Conservation (phyloP, 2,888 invertebrate genomes). For the Cremastinae sp. region DNA sequence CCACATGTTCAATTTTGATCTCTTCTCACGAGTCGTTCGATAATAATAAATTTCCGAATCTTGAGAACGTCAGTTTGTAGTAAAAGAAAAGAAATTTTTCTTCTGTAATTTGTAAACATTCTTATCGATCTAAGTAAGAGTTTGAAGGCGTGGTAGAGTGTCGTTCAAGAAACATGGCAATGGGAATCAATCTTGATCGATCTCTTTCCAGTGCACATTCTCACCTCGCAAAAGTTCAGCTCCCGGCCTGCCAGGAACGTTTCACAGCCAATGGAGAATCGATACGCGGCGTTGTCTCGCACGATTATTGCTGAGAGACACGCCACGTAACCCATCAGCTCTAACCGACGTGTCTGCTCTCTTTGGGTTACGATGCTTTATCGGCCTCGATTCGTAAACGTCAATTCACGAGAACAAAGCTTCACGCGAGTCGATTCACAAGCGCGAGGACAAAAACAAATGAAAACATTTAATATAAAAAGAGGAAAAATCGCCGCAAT, state of each 20-base stretch:
- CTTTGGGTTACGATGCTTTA: constrained; percentile 55
- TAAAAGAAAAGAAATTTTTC: too few species aligned
- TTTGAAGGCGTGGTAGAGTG: constrained; percentile 12
- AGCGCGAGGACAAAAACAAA: constrained; percentile 13
- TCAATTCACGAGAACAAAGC: constrained; percentile 60
- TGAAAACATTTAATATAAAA: not conserved
- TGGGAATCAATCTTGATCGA: constrained; percentile 58
- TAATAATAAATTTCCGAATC: too few species aligned
- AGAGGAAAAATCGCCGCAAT: not conserved
- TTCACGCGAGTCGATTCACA: constrained; percentile 13
- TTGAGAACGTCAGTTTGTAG: too few species aligned
- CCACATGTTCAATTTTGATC: too few species aligned
- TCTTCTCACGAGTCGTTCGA: too few species aligned
- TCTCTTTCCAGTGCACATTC: constrained; percentile 28
- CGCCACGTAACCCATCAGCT: constrained; percentile 49
- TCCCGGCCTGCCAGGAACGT: constrained; percentile 36
- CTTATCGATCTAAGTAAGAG: constrained; percentile 32
- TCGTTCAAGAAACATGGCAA: constrained; percentile 39
- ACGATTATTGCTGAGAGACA: constrained; percentile 57
- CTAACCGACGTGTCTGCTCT: constrained; percentile 11
- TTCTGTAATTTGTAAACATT: constrained; percentile 23
- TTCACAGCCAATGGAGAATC: constrained; percentile 18
- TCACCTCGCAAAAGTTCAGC: constrained; percentile 41
- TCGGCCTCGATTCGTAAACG: constrained; percentile 57
- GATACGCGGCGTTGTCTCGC: constrained; percentile 49